Evolutionary conservation across 2,113 vertebrate species (phyloP).

Genomic region (Leuciscus idus): DNA sequence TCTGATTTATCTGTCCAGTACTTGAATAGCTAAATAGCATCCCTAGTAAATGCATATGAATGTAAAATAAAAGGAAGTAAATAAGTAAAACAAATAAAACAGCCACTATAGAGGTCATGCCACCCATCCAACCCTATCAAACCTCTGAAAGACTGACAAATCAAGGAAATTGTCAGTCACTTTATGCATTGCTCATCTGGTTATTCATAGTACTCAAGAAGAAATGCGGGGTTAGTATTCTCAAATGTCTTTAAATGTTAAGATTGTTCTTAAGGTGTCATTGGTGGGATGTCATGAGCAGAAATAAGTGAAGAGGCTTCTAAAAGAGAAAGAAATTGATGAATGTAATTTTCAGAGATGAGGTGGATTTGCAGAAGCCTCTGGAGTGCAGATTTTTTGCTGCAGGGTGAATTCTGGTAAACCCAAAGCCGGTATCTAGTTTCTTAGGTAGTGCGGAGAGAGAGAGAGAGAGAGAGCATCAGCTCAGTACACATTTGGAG

Average conservation of each 20-base stretch:
- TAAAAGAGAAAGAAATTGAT: background rate
- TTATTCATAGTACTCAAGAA: background rate
- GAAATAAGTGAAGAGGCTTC: background rate
- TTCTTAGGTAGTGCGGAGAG: constrained; percentile 21
- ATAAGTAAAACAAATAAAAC: background rate
- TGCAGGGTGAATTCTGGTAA: constrained; percentile 50
- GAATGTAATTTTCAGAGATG: constrained; percentile 26
- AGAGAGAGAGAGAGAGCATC: constrained; percentile 28
- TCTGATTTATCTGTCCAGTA: background rate
- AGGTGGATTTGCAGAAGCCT: constrained; percentile 29
- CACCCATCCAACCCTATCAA: background rate
- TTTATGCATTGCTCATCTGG: background rate
- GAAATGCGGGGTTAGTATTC: constrained; percentile 1
- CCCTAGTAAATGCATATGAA: background rate
- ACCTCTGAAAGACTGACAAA: background rate
- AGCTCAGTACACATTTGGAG: constrained; percentile 56
- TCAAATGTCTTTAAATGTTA: background rate
- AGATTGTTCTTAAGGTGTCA: background rate
- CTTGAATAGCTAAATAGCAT: background rate
- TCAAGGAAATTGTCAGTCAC: background rate
- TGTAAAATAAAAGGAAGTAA: background rate
- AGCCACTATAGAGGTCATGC: background rate
- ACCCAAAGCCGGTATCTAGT: constrained; percentile 40
- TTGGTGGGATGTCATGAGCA: background rate
- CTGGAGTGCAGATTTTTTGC: constrained; percentile 29